Conservation (phyloP, 2,888 invertebrate species). For the Bellardia bayeri region DNA sequence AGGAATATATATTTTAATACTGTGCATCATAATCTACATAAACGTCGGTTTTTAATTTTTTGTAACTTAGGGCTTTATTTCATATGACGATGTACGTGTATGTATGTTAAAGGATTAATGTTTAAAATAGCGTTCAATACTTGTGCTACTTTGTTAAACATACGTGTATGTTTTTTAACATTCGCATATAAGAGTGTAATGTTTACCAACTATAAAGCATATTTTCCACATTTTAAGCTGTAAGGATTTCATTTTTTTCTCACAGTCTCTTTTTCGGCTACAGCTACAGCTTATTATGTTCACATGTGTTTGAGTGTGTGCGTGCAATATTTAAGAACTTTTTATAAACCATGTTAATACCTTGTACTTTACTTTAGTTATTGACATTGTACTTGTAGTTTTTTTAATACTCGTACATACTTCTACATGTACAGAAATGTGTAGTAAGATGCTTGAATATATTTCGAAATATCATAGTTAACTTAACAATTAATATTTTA, state of each 20-base stretch:
- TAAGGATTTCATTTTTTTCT: background rate
- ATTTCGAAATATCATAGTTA: no score
- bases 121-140: background rate
- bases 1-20: no score
- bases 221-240: constrained; percentile 43
- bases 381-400: constrained; percentile 1
- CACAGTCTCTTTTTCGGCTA: background rate
- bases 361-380: constrained; percentile 4
- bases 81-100: background rate
- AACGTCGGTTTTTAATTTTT: no score
- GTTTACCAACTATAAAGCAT: constrained; percentile 23
- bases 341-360: constrained; percentile 3
- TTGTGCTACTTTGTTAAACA: background rate
- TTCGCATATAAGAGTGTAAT: background rate
- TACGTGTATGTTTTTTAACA: background rate
- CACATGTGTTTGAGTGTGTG: background rate
- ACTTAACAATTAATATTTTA: no score
- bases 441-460: background rate
- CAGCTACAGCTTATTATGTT: constrained; percentile 16
- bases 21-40: no score
- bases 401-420: background rate
- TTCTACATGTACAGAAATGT: background rate
- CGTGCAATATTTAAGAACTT: background rate
- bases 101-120: background rate
- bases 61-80: no score